Percentiles rank a stretch among this genome's conserved stretches.
Conservation (phyloP, 1,140 invertebrate genomes). For the Drosophila melanogaster region DNA sequence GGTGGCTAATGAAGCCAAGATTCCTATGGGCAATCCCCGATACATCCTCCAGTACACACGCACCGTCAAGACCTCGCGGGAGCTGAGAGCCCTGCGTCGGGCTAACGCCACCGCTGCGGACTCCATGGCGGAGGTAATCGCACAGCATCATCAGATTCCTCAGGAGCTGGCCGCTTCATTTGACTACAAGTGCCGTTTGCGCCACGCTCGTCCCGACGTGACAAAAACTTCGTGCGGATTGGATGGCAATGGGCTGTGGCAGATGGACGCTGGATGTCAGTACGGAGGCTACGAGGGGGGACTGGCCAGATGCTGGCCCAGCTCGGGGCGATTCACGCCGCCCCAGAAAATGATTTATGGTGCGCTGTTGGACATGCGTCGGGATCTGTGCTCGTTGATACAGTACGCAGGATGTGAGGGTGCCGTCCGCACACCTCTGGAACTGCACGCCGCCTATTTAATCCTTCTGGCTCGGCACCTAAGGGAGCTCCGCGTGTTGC, state of each 20-base stretch:
- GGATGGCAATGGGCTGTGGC: constrained; percentile 13
- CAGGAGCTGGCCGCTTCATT: constrained; percentile 25
- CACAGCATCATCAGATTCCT: neutral
- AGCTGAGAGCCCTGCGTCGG: constrained; percentile 22
- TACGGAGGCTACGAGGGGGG: constrained; percentile 53
- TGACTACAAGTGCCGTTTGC: constrained; percentile 31
- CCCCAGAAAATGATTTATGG: constrained; percentile 53
- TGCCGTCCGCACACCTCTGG: constrained; percentile 18
- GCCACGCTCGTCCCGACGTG: constrained; percentile 10
- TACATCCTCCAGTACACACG: constrained; percentile 25
- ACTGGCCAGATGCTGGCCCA: constrained; percentile 51
- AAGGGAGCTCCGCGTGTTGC: constrained; percentile 21
- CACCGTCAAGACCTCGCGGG: constrained; percentile 34
- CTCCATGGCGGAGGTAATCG: constrained; percentile 48
- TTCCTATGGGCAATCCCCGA: constrained; percentile 27
- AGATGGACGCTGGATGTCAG: constrained; percentile 47
- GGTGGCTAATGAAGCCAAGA: constrained; percentile 12
- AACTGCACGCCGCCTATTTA: constrained; percentile 41
- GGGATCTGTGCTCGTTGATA: constrained; percentile 31
- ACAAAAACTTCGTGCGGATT: neutral
- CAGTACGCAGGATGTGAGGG: neutral
- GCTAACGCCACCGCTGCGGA: constrained; percentile 41
- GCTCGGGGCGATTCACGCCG: constrained; percentile 39
- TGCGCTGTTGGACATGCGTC: constrained; percentile 40
- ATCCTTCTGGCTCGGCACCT: constrained; percentile 30